Base-by-base conservation (phyloP, 2,888 invertebrate species). In the Rhingia campestris region DNA sequence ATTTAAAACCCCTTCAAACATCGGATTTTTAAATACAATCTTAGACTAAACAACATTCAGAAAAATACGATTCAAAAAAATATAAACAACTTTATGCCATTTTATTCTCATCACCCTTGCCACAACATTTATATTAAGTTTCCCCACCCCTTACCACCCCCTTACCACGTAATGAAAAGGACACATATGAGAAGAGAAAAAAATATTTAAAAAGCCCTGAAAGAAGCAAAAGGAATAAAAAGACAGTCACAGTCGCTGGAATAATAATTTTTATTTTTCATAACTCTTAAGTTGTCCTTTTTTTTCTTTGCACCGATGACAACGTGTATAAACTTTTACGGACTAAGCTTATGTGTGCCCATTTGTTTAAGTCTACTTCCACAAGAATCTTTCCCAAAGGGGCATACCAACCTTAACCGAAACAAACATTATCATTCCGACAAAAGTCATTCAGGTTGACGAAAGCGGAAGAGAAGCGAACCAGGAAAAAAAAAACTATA, bases 131-230 rank as follows among this genome's bases (percentile, higher is more conserved):
- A 66, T 58, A 66, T 66, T 74, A 66, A 66, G 59, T 66, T 74
- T 43, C 49, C 37, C 58, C 22, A 1, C 58, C 51, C n/a, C n/a
- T n/a, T n/a, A 47, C 70, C 47, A 7, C n/a, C 49, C 32, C 61
- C 6, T 9, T 4, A n/a, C 33, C 41, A 41, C 49, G 41, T 41
- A 51, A 64, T 64, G 56, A 58, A 49, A 58, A 47, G 54, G 32
- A 47, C 54, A 37, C 51, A 75, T 59, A 22, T 22, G 22, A 22
- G 22, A 41, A n/a, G 12, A 14, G 9, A 22, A 6, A 4, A 14
- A 72, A 66, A 58, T 67, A 75, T 58, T 75, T 75, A 75, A 66
- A 66, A 75, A 51, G 66, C 58, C 59, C 37, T 66, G 67, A 66
- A 75, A 67, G 59, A 51, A 59, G 39, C 47, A 54, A 73, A 64